Evolutionary conservation across 1,140 invertebrate genomes (phyloP), one percentile per base, ranked within the genome.

Genomic region (Cheumatopsyche charites): DNA sequence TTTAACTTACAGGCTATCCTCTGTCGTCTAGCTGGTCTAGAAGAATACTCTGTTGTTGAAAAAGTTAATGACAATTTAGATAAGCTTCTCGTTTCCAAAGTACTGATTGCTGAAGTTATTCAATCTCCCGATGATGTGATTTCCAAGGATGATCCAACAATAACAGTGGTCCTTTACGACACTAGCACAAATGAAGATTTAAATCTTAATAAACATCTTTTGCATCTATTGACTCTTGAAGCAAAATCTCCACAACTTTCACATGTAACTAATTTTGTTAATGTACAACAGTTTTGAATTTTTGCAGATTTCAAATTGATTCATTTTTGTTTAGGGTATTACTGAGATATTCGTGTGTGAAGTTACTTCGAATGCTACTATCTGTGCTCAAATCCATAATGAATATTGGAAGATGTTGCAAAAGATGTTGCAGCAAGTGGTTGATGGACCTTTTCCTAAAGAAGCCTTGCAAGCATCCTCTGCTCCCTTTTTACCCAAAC

Each of bases 1-100:
- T 65, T 66, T 63, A 65, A n/a, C 43, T 74, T 78, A 36, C 71
- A 90, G 88, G 88, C 87, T 45, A 82, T 90, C 42, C 80, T 87
- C 67, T 84, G 89, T 74, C 83, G 85, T 21, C 77, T 91, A 67
- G 82, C 82, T 43, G 87, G 87, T 45, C 79, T 89, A 1, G 89
- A 90, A 79, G 86, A 87, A 45, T 75, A 63, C 65, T 70, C 74
- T 12, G 43, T 66, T 3, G 55, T 36, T 12, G 63, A 29, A 12
- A 68, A 36, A 66, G 36, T 2, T 21, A 26, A 21, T 19, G 15
- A 15, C 11, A 49, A 47, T 29, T 29, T 75, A 26, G 19, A 42
- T 4, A 49, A 70, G 15, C 71, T 67, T 45, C 17, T 76, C 43
- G 70, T 73, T 0, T 47, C 66, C 1, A 76, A 73, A 47, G 66